Percentiles rank a stretch among this genome's conserved stretches.
Conservation (phyloP, 2,888 invertebrate genomes). For the Pristionchus exspectatus region DNA sequence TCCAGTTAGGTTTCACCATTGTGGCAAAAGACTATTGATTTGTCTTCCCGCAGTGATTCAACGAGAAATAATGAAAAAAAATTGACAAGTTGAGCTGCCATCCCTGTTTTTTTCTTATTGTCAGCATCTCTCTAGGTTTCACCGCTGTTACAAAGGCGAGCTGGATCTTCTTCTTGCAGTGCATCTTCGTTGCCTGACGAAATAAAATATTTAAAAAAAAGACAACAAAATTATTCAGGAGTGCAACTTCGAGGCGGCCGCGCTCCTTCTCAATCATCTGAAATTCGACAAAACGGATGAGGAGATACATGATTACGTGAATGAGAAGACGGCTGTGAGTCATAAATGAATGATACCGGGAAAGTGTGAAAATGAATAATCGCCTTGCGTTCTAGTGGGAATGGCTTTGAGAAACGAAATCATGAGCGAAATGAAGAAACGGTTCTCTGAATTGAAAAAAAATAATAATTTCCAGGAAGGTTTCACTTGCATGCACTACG, state of each 20-base stretch:
- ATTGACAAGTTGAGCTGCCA: too few species aligned
- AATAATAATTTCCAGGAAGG: conserved; percentile 84
- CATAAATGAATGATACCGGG: neutral
- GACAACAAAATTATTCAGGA: conserved; percentile 62
- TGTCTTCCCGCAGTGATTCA: too few species aligned
- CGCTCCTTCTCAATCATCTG: conserved; percentile 89
- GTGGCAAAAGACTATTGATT: too few species aligned
- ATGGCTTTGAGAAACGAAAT: neutral
- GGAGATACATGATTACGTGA: conserved; percentile 72
- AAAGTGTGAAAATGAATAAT: neutral
- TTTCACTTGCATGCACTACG: conserved; percentile 94
- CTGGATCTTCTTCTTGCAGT: too few species aligned
- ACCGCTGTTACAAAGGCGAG: neutral
- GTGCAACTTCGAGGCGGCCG: conserved; percentile 88
- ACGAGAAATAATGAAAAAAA: too few species aligned
- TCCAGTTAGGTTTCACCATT: neutral
- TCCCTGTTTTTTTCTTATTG: too few species aligned
- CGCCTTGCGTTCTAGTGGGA: neutral
- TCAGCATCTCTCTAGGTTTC: neutral
- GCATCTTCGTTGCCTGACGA: neutral
- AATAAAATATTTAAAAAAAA: neutral
- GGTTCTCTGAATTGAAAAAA: neutral
- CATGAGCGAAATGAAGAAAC: neutral
- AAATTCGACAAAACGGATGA: conserved; percentile 68
- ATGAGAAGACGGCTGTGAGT: conserved; percentile 72